Base-by-base conservation (phyloP, 1,140 invertebrate genomes). In the Trypoxylus dichotomus region DNA sequence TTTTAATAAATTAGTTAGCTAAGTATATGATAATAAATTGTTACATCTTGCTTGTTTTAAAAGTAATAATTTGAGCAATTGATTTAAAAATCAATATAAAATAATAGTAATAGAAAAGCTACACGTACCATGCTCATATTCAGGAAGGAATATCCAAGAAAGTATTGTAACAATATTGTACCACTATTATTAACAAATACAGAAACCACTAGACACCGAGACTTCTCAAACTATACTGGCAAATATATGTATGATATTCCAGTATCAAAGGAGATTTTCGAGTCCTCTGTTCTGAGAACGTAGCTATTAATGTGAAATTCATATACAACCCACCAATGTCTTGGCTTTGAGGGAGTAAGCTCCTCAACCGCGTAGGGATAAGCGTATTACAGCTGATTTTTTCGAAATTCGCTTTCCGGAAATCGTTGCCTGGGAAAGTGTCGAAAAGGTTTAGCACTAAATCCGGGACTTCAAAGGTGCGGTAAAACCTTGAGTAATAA, bases 271-370 rank as follows among this genome's bases (percentile, higher is more conserved):
- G 60, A 25, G 60, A 5, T 68, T 21, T 29, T 68, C 21, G 21
- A 68, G 27, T 68, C 27, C 60, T 68, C 60, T 68, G 25, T 68
- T 68, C 60, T 68, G 21, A 21, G 60, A 68, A 68, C 60, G 21
- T 25, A 13, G 21, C 60, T 68, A 68, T 68, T 68, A 68, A 25
- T 68, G 60, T 68, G 25, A 19, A 68, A 68, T 68, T 68, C 60
- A 68, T 29, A 68, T 68, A 68, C 24, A 68, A 68, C 60, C 19
- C 2, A 32, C 2, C 32, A 32, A 7, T 7, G 32, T 7, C 32
- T 32, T 32, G n/a, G 32, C 32, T 32, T 3, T 32, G 32, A 32
- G 32, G 2, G 32, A 3, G 32, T 2, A 32, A 32, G 32, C 32
- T 32, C 32, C 7, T 32, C 32, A 32, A 32, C 32, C 2, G 32